phyloP scores from a whole-genome alignment of 2,888 invertebrate genomes.

The Acanthosoma haemorrhoidale region DNA sequence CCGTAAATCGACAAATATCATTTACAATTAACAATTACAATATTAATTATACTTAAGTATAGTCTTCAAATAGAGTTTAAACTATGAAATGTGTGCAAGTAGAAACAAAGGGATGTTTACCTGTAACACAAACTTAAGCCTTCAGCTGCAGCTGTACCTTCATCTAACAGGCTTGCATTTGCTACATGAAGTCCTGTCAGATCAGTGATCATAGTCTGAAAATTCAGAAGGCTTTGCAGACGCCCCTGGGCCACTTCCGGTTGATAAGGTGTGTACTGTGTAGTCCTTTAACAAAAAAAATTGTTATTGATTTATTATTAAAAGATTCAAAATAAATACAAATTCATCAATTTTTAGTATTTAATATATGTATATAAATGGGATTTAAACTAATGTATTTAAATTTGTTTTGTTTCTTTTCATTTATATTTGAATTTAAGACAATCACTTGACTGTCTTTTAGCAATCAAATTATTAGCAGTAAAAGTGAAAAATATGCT shows the following conservation, averaged over 20 bases:
- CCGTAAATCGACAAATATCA: too few species aligned
- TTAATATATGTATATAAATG: not conserved
- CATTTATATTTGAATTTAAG: too few species aligned
- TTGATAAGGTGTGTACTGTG: slow-evolving; percentile 97
- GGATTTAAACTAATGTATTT: too few species aligned
- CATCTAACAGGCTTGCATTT: slow-evolving; percentile 91
- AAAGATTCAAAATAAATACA: not conserved
- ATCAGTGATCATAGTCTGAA: slow-evolving; percentile 95
- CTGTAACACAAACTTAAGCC: slow-evolving; percentile 85
- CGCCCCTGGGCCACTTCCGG: slow-evolving; percentile 97
- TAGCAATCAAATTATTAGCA: too few species aligned
- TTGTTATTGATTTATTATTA: not conserved
- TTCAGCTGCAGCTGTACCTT: slow-evolving; percentile 97
- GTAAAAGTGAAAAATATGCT: too few species aligned
- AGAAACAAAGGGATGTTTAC: too few species aligned
- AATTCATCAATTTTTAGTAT: not conserved
- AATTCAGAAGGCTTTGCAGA: slow-evolving; percentile 90
- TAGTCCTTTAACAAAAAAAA: slow-evolving; percentile 62
- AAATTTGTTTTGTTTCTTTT: too few species aligned
- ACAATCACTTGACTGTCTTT: too few species aligned
- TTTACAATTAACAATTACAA: too few species aligned
- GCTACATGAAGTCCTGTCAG: slow-evolving; percentile 92
- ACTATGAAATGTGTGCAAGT: too few species aligned
- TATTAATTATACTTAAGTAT: too few species aligned
- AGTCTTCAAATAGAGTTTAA: too few species aligned